phyloP scores from a whole-genome alignment of 1,140 invertebrate species.

The Physella acuta region DNA sequence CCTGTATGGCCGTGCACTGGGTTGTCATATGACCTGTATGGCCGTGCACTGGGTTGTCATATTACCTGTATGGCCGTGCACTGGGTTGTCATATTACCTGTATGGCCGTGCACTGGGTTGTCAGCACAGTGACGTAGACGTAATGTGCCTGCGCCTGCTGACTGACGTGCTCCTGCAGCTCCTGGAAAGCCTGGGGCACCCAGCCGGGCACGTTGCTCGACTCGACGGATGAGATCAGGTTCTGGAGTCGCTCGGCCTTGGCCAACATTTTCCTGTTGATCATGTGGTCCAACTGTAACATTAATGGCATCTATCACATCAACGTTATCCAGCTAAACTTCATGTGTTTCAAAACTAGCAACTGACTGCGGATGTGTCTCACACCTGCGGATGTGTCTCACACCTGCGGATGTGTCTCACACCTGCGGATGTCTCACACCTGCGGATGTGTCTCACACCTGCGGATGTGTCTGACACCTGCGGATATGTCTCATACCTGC shows the following conservation, averaged over 20 bases:
- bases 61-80: not conserved
- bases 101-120: not conserved
- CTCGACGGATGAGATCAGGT: not conserved
- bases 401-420: no score
- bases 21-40: not conserved
- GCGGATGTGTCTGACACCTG: no score
- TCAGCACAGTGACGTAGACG: not conserved
- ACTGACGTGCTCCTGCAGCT: not conserved
- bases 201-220: not conserved
- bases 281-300: not conserved
- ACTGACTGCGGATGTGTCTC: no score
- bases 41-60: not conserved
- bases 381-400: no score
- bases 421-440: no score
- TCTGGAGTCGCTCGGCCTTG: not conserved
- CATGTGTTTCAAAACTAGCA: no score
- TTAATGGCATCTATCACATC: no score
- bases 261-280: not conserved
- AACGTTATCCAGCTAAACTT: no score
- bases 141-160: not conserved
- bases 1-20: not conserved
- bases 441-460: no score
- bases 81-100: not conserved
- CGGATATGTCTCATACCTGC: no score
- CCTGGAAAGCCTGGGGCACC: not conserved